Conservation (phyloP, 2,797 vertebrate species). For the Cyprinella venusta region DNA sequence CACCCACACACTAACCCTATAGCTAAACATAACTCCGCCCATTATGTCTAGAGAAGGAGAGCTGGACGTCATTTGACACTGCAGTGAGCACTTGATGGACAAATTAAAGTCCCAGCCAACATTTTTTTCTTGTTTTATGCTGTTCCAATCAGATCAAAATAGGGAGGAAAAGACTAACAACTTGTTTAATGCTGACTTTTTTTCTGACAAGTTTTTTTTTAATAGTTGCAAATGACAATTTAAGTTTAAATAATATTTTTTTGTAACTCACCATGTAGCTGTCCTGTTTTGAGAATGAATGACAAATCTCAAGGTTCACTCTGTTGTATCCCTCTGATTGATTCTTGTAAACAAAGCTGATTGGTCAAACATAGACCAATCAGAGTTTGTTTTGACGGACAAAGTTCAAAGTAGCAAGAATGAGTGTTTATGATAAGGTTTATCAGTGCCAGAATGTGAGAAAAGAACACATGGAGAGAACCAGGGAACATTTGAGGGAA, state of each 20-base stretch:
- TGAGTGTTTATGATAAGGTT: constrained; percentile 67
- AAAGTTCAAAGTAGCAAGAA: constrained; percentile 70
- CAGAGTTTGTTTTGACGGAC: constrained; percentile 61
- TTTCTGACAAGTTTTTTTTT: background rate
- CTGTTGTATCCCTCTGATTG: constrained; percentile 53
- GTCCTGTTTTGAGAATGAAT: constrained; percentile 26
- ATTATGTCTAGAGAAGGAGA: background rate
- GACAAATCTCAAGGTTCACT: constrained; percentile 40
- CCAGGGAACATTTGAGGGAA: background rate
- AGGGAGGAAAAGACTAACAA: background rate
- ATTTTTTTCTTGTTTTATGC: background rate
- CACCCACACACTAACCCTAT: background rate
- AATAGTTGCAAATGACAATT: background rate
- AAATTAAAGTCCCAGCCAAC: background rate
- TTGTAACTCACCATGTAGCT: constrained; percentile 60
- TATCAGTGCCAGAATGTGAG: constrained; percentile 68
- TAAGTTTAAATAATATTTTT: background rate
- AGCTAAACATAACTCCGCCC: background rate
- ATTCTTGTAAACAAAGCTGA: constrained; percentile 50
- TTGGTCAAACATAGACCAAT: constrained; percentile 54
- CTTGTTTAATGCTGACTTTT: background rate
- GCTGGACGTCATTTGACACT: background rate
- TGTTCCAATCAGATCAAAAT: background rate
- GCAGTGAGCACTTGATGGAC: background rate
- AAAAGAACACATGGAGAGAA: constrained; percentile 64